Conservation (phyloP, 1,140 invertebrate genomes). For the Zaprionus tsacasi region DNA sequence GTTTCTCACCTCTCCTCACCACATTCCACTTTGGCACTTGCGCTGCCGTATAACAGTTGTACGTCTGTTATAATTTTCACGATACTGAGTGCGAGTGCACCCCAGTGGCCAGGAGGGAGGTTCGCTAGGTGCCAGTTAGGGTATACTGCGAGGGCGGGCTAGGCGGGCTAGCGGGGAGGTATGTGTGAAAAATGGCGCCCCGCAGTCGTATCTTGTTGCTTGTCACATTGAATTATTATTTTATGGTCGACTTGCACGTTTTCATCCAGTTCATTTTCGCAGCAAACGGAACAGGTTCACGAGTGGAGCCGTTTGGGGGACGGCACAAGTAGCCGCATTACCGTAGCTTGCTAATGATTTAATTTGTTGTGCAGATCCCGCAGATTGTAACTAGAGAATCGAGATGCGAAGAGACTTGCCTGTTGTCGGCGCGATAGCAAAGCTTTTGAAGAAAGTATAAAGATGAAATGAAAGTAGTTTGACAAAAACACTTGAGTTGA, state of each 20-base stretch:
- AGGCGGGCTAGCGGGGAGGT: conserved; percentile 4
- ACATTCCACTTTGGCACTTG: not conserved
- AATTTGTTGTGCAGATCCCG: conserved; percentile 46
- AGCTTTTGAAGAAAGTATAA: not conserved
- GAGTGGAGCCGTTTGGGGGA: not conserved
- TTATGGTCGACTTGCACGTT: conserved; percentile 59
- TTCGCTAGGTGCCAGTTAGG: not conserved
- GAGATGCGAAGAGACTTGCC: not conserved
- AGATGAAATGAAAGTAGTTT: not conserved
- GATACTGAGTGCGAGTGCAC: conserved; percentile 67
- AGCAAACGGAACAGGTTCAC: conserved; percentile 66
- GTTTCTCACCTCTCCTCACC: not conserved
- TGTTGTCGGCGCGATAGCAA: not conserved
- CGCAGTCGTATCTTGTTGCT: conserved; percentile 70
- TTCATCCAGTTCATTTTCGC: conserved; percentile 27
- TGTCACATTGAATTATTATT: conserved; percentile 83
- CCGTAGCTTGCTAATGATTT: conserved; percentile 60
- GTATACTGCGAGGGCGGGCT: not conserved
- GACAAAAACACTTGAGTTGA: not conserved
- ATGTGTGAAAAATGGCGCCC: conserved; percentile 76
- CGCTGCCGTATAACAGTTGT: conserved; percentile 49
- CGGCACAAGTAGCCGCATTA: conserved; percentile 32
- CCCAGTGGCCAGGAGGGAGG: not conserved
- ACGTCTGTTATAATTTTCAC: conserved; percentile 71
- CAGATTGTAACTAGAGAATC: not conserved